Conservation (phyloP, 2,888 invertebrate species). For the Minunthozetes semirufus region DNA sequence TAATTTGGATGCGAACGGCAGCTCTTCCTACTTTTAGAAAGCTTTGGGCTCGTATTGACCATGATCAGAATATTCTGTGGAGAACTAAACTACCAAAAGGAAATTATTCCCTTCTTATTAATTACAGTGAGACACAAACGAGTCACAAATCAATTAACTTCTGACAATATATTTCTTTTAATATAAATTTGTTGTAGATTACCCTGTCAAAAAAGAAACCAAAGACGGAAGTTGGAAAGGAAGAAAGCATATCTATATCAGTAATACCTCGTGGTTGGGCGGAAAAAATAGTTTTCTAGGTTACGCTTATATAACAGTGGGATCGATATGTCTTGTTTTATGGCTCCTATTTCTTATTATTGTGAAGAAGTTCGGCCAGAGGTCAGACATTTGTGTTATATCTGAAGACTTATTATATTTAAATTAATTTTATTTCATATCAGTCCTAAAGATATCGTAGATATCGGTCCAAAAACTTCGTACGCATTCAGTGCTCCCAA, state of each 20-base stretch:
- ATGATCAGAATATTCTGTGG: conserved; percentile 52
- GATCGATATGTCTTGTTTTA: conserved; percentile 81
- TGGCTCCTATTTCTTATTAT: conserved; percentile 87
- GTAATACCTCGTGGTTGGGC: conserved; percentile 91
- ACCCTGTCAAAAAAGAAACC: conserved; percentile 15
- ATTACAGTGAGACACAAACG: conserved; percentile 49
- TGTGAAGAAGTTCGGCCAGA: conserved; percentile 67
- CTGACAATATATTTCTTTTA: neutral
- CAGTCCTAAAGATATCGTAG: conserved; percentile 11
- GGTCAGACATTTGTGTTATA: neutral
- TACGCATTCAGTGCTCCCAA: neutral
- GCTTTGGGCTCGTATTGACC: conserved; percentile 70
- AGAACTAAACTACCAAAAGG: conserved; percentile 64
- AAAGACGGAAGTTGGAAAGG: conserved; percentile 72
- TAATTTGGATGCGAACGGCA: conserved; percentile 99
- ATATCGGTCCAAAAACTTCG: conserved; percentile 8
- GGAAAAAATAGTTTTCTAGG: conserved; percentile 98
- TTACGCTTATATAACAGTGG: conserved; percentile 95
- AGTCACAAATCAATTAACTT: neutral
- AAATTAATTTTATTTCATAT: neutral
- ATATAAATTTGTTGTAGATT: conserved; percentile 7
- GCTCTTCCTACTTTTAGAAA: conserved; percentile 94
- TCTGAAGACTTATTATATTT: neutral
- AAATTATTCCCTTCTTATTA: conserved; percentile 47
- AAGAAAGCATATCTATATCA: conserved; percentile 84